Base-by-base conservation (phyloP, 2,113 vertebrate species). In the Formicarius rufipectus region DNA sequence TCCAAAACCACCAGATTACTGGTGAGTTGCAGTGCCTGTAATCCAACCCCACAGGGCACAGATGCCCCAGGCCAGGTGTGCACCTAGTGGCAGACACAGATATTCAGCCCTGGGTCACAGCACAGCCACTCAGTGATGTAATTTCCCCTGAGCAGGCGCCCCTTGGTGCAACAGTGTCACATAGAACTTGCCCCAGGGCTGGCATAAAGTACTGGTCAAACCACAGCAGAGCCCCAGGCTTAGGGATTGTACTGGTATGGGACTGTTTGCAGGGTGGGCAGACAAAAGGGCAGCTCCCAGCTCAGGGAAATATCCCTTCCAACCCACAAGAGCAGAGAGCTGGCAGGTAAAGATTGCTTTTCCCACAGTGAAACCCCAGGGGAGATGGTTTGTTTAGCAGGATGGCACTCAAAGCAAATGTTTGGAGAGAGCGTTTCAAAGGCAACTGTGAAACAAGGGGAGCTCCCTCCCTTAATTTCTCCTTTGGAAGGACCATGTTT, bases 51-150 rank as follows among this genome's bases (percentile, higher is more conserved):
- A 20, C 5, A 2, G 21, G 21, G 39, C 44, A 42, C 21, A 68
- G 59, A 47, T 15, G 16, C 9, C 64, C 67, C 0, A 0, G 90
- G 75, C 58, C 27, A 37, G 44, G 68, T 0, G 3, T 5, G 24
- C 31, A 59, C 0, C 0, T 5, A 42, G 75, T 5, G 2, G 47
- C 87, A 78, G 31, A 62, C 62, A n/a, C 76, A n/a, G 27, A 3
- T 1, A 3, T 6, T 28, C 37, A 71, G 45, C 40, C 50, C 64
- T 3, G 8, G 25, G n/a, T 39, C 68, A 71, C 0, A 0, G 33
- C 49, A 37, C 0, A 0, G 47, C 37, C 64, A 35, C 63, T 52
- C 0, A 0, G 59, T 39, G 58, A 88, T 2, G 4, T 16, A 15
- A 69, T 28, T 37, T 50, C 31, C 44, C 33, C 27, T 1, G 5